Evolutionary conservation across 2,888 invertebrate genomes (phyloP), one percentile per base, ranked within the genome.

Genomic region (Fragum whitleyi): DNA sequence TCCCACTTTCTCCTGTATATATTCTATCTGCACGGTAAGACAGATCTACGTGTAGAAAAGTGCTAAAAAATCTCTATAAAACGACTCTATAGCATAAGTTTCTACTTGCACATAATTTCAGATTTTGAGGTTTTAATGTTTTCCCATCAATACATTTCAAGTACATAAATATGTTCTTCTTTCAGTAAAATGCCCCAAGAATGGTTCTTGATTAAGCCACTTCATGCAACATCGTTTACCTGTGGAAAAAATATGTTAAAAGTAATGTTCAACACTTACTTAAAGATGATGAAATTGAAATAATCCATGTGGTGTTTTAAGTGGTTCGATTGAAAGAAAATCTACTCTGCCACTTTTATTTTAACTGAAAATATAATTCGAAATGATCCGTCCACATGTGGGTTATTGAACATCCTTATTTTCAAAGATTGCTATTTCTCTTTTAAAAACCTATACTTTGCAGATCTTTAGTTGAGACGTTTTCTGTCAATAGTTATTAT

Each of bases 71-170:
- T n/a, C n/a, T n/a, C n/a, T n/a, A n/a, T n/a, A n/a, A n/a, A n/a
- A n/a, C n/a, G n/a, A n/a, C n/a, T 36, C 9, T 9, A 36, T 36
- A 36, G 3, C 9, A 36, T 47, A 47, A 47, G 47, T 47, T 47
- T 47, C 19, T 47, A 5, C 47, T 47, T 47, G 14, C 47, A 39
- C 39, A 9, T 47, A 3, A 36, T 16, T 47, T 47, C 47, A 47
- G 47, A 47, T n/a, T 47, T 14, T 47, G 14, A 19, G 47, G 47
- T 47, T 47, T 47, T 47, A 47, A 47, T 47, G 47, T 47, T 47
- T 47, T 47, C 47, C n/a, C 47, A 47, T 47, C 47, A n/a, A 47
- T 47, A 47, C 47, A 47, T 47, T 47, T 47, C n/a, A 47, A 47
- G 47, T 14, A 47, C 47, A 47, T 19, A 47, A 47, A 47, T 47